Percentiles rank a stretch among this genome's conserved stretches.
Conservation (phyloP, 2,797 vertebrate species). For the Chelon auratus region DNA sequence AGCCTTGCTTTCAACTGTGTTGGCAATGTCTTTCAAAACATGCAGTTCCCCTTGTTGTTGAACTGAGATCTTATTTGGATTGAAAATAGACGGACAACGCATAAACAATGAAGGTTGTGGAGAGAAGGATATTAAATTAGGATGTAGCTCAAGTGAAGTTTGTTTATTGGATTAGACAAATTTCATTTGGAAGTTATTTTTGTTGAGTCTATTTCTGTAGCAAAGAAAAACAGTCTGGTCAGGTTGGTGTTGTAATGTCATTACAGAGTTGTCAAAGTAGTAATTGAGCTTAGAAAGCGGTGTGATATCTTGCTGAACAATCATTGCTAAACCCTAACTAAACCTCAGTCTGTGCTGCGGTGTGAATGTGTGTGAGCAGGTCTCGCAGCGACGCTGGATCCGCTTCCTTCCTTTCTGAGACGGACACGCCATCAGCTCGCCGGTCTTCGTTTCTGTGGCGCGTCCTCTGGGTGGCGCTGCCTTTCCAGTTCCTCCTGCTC, state of each 20-base stretch:
- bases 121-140: conserved; percentile 38
- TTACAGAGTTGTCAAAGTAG: conserved; percentile 10
- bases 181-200: conserved; percentile 33
- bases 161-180: conserved; percentile 46
- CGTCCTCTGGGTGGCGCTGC: conserved; percentile 92
- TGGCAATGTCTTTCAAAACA: conserved; percentile 32
- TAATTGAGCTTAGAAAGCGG: conserved; percentile 20
- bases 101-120: conserved; percentile 1
- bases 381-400: conserved; percentile 91
- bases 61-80: conserved; percentile 73
- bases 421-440: neutral
- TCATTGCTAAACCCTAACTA: conserved; percentile 19
- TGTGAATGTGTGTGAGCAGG: conserved; percentile 74
- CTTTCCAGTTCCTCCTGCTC: conserved; percentile 92
- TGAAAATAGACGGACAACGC: conserved; percentile 39
- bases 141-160: conserved; percentile 1
- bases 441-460: conserved; percentile 84
- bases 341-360: conserved; percentile 43
- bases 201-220: conserved; percentile 26
- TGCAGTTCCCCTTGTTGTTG: conserved; percentile 32
- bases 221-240: conserved; percentile 10
- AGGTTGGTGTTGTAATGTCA: neutral
- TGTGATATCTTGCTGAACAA: neutral
- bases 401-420: conserved; percentile 97
- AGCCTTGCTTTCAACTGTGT: conserved; percentile 48